Evolutionary conservation across 2,888 invertebrate species (phyloP), one percentile per base, ranked within the genome.

Genomic region (Pseudeuparius sepicola): DNA sequence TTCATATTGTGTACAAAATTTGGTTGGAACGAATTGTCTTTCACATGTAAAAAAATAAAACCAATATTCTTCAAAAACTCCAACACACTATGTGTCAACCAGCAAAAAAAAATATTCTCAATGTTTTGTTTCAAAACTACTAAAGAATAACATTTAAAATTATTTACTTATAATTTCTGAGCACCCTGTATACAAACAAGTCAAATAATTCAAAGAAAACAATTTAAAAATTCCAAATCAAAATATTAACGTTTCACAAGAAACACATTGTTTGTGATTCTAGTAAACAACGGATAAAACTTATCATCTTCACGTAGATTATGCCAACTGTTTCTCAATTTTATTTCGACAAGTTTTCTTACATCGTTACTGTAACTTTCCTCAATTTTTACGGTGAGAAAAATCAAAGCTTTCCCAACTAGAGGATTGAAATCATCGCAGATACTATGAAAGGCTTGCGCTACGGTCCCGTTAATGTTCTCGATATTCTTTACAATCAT

Each of bases 361-460:
- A 7, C 7, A 20, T n/a, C 20, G 6, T n/a, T 6, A 20, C n/a
- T 20, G 6, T 7, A 7, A 20, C n/a, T n/a, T 20, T 20, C 20
- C 17, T 53, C 43, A 2, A 60, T 50, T 40, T 60, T 53, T 24
- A 69, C 52, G 3, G 65, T 66, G 36, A 68, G 60, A 34, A 68
- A 55, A 43, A 64, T 64, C 17, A 67, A 47, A 10, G 60, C 60
- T 30, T 56, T 54, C 28, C 44, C 39, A 6, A 66, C 60, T 16
- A 65, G 41, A 6, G 74, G 73, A 35, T 55, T 64, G 26, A 62
- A 42, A 15, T 64, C 66, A 46, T 75, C 75, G 44, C 73, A 74
- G 43, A 75, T 64, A 36, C 62, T 55, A 46, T 75, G 75, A 43
- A 75, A 64, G 3, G 68, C 68, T 46, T 60, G 63, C 2, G 67